Evolutionary conservation across 2,888 invertebrate genomes (phyloP).

Genomic region (Azorinus chamasolen): DNA sequence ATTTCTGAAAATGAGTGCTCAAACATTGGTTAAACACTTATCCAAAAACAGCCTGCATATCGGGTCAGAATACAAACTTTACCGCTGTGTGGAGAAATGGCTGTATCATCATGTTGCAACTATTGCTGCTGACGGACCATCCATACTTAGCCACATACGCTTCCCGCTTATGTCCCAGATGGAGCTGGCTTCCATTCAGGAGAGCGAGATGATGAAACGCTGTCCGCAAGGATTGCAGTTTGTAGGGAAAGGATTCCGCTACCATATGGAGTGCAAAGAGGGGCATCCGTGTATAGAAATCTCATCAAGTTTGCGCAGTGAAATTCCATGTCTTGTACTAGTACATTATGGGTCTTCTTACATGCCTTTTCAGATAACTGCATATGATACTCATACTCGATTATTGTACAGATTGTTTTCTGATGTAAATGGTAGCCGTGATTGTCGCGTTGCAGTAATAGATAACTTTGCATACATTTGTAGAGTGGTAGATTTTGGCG

Average conservation of each 20-base stretch:
- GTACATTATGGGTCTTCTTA: slow-evolving; percentile 82
- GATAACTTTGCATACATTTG: slow-evolving; percentile 85
- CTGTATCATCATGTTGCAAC: slow-evolving; percentile 75
- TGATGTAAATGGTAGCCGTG: slow-evolving; percentile 84
- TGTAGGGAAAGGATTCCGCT: slow-evolving; percentile 79
- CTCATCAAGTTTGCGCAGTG: slow-evolving; percentile 73
- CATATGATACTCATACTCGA: slow-evolving; percentile 77
- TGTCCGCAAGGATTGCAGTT: slow-evolving; percentile 74
- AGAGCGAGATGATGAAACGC: slow-evolving; percentile 77
- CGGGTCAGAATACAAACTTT: slow-evolving; percentile 80
- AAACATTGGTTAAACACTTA: slow-evolving; percentile 77
- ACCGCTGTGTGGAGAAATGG: slow-evolving; percentile 82
- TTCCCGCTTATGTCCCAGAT: slow-evolving; percentile 83
- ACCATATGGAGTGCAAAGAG: slow-evolving; percentile 78
- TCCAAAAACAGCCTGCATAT: slow-evolving; percentile 76
- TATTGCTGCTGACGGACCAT: slow-evolving; percentile 67
- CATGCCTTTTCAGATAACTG: slow-evolving; percentile 85
- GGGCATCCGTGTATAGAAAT: slow-evolving; percentile 80
- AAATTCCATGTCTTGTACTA: slow-evolving; percentile 76
- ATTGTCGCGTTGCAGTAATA: slow-evolving; percentile 82
- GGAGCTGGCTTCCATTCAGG: slow-evolving; percentile 77
- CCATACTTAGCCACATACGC: slow-evolving; percentile 80
- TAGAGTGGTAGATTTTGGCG: slow-evolving; percentile 85
- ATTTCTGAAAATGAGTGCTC: slow-evolving; percentile 80
- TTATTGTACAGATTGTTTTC: slow-evolving; percentile 83